Base-by-base conservation (phyloP, 2,113 vertebrate species). In the Triplophysa siluroides region DNA sequence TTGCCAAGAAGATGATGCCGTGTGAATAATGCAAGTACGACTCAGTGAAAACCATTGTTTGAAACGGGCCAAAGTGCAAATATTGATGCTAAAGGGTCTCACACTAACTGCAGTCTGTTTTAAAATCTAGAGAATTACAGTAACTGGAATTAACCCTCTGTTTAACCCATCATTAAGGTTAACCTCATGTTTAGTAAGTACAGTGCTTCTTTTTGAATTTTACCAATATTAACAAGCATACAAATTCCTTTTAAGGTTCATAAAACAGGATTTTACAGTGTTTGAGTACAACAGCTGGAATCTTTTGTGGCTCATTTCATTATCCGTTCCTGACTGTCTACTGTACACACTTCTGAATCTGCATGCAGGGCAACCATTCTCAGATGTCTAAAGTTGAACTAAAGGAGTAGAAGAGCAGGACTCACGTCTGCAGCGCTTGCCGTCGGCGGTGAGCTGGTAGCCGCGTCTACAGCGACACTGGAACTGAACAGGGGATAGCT, bases 401-500 rank as follows among this genome's bases (percentile, higher is more conserved):
- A 4, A 47, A 62, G 21, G 14, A 63, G 18, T 33, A 50, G 50
- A 71, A 71, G 79, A 21, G 52, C 3, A 43, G 3, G 12, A 85
- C 89, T 91, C 84, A 91, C 90, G n/a, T 83, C 78, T 5, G 0
- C 94, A 96, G 83, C 41, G 93, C 5, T 79, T 91, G 67, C 92
- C 90, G 0, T 96, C 94, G 2, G 92, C 88, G 62, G 86, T 88
- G 58, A 95, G 91, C 84, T 93, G 92, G 88, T 91, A 92, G 18
- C 65, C 88, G 0, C 77, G 90, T 50, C 90, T 85, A 88, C 95
- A 95, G 61, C 78, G 93, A 85, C 95, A 96, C 66, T 72, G 93
- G 78, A 93, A 93, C 81, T 89, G 93, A 0, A 86, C 79, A 14
- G 71, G 65, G 0, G 91, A 92, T 83, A 95, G 88, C 87, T 95